Conservation (phyloP, 2,888 invertebrate genomes). For the Achlya flavicornis region DNA sequence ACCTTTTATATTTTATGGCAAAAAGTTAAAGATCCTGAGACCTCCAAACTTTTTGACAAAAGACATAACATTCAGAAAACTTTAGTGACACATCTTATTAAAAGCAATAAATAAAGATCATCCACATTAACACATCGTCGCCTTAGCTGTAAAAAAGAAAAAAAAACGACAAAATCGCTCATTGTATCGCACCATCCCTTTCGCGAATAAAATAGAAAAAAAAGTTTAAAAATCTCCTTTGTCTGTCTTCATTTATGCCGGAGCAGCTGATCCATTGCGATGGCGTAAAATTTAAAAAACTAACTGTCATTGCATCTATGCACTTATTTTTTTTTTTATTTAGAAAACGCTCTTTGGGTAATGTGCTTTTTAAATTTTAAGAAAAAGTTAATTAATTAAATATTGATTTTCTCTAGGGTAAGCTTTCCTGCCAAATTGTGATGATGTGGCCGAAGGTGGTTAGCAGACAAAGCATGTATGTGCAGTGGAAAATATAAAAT, state of each 20-base stretch:
- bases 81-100: no score
- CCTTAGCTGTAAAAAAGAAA: slow-evolving; percentile 28
- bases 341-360: background rate
- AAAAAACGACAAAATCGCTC: slow-evolving; percentile 29
- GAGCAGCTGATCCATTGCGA: slow-evolving; percentile 50
- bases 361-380: no score
- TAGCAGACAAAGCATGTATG: no score
- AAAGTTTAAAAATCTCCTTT: slow-evolving; percentile 43
- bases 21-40: background rate
- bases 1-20: no score
- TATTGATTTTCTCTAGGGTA: no score
- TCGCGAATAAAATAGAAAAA: slow-evolving; percentile 35
- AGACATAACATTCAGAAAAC: no score
- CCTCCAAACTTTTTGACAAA: background rate
- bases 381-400: no score
- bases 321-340: background rate
- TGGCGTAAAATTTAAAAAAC: slow-evolving; percentile 44
- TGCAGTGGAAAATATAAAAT: no score
- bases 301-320: slow-evolving; percentile 40
- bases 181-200: slow-evolving; percentile 39
- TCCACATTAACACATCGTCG: background rate
- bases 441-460: no score
- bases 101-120: background rate
- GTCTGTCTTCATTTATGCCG: slow-evolving; percentile 35
- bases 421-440: no score